These are phyloP conservation scores for Drosophila ironensis DNA, from an alignment of 1,140 invertebrate species.

Conservation along the genomic window DNA sequence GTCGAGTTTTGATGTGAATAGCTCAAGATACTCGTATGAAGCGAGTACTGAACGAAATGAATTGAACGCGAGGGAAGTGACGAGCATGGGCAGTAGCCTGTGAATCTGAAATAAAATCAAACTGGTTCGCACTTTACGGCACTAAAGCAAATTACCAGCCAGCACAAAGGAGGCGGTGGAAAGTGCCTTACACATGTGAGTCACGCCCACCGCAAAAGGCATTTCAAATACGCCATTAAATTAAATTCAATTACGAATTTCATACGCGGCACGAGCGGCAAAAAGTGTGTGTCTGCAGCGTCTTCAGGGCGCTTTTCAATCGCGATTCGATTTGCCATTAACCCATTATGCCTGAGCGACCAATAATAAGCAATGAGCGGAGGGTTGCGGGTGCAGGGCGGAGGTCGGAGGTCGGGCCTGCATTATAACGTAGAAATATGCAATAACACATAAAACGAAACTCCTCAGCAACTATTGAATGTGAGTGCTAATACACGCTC, in stretches of 20 bases:
- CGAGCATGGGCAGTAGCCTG: too few species aligned
- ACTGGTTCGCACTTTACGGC: constrained; percentile 55
- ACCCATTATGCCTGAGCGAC: constrained; percentile 73
- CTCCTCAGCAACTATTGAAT: constrained; percentile 70
- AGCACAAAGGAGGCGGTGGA: constrained; percentile 3
- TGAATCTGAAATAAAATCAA: constrained; percentile 19
- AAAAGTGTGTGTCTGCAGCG: constrained; percentile 1
- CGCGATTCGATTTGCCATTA: constrained; percentile 77
- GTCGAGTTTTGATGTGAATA: too few species aligned
- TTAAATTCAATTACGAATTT: constrained; percentile 80
- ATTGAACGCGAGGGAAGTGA: too few species aligned
- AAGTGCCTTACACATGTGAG: constrained; percentile 36
- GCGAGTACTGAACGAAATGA: not conserved
- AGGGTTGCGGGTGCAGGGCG: not conserved
- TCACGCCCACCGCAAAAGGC: constrained; percentile 31
- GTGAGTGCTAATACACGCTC: constrained; percentile 49
- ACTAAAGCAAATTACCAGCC: constrained; percentile 69
- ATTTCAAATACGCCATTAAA: constrained; percentile 78
- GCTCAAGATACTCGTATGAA: too few species aligned
- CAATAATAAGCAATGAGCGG: constrained; percentile 66
- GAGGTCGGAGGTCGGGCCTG: constrained; percentile 13
- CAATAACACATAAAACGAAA: constrained; percentile 73
- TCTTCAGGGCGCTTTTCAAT: constrained; percentile 49
- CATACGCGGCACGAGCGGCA: constrained; percentile 41
- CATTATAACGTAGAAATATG: constrained; percentile 59